Conservation (phyloP, 2,797 vertebrate species). For the Rhinophrynus dorsalis region DNA sequence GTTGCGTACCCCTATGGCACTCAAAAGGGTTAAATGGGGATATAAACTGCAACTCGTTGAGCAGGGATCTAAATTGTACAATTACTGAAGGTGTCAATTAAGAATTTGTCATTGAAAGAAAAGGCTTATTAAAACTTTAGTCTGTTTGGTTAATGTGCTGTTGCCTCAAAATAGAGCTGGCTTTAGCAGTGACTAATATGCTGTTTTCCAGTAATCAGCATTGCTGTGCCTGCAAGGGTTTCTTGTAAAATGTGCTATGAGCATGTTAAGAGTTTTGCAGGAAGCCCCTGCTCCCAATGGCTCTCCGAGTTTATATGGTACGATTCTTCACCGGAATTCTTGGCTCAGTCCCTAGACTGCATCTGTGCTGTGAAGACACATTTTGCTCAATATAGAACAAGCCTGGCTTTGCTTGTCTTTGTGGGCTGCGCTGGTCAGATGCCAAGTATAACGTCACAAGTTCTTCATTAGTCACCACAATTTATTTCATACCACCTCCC, state of each 20-base stretch:
- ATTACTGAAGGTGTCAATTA: too few relatives aligned
- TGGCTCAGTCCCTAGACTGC: slow-evolving; percentile 40
- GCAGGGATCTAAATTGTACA: too few relatives aligned
- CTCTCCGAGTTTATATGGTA: slow-evolving; percentile 10
- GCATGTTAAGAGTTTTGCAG: not conserved
- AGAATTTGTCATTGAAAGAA: too few relatives aligned
- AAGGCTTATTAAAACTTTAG: too few relatives aligned
- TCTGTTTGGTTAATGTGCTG: not conserved
- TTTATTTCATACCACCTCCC: too few relatives aligned
- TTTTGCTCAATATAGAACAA: slow-evolving; percentile 36
- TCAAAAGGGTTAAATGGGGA: too few relatives aligned
- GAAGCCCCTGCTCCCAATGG: not conserved
- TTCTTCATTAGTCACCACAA: slow-evolving; percentile 36
- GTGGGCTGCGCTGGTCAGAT: slow-evolving; percentile 23
- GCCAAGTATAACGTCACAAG: slow-evolving; percentile 53
- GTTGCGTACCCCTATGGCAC: too few relatives aligned
- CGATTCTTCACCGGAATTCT: slow-evolving; percentile 27
- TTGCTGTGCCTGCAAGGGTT: not conserved
- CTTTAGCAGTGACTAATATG: not conserved
- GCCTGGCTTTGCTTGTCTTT: slow-evolving; percentile 50
- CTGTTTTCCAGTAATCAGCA: not conserved
- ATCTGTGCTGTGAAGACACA: slow-evolving; percentile 22
- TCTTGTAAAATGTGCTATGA: not conserved
- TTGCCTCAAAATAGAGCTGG: slow-evolving; percentile 1
- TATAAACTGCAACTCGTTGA: too few relatives aligned